Base-by-base conservation (phyloP, 2,113 vertebrate species). In the Leucopternis melanops region DNA sequence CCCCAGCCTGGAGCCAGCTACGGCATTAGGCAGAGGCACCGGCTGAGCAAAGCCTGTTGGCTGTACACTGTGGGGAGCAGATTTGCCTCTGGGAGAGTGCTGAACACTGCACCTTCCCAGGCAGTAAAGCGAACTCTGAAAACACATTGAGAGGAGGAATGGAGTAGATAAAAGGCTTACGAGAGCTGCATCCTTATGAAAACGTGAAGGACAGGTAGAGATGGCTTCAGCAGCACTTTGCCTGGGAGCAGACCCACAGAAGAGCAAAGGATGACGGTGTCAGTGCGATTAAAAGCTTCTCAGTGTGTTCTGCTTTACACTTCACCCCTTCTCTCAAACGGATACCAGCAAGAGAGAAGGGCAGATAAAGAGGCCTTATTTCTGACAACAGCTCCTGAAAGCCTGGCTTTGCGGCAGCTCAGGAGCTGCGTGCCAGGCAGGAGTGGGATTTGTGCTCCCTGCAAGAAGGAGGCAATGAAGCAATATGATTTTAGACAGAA, bases 401-500 rank as follows among this genome's bases (percentile, higher is more conserved):
- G 40, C 63, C n/a, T 50, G 81, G 78, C 73, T 94, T 87, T 91
- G 81, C 4, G 1, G 79, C 57, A 61, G 81, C 49, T 91, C 47
- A 55, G 73, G 65, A 91, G 55, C 54, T 42, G 31, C 38, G 11
- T 16, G 22, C 40, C 3, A 31, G 49, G 54, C 45, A 91, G 72
- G 72, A 91, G 50, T 16, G 57, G 65, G 81, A 95, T 93, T 81
- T 95, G 92, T 67, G 57, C 70, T 92, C 65, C 73, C 42, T 75
- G 81, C 50, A 91, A 81, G 81, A 16, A 72, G 16, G 59, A 58
- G 25, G 59, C 81, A 86, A 71, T 9, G 44, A 50, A 87, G 57
- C 65, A 81, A 42, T 94, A 78, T 74, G 94, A 74, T 93, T 97
- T 79, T 26, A 87, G 92, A 42, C 29, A 90, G 78, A 49, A 93